Conservation (phyloP, 2,797 vertebrate genomes). For the Antrozous pallidus region DNA sequence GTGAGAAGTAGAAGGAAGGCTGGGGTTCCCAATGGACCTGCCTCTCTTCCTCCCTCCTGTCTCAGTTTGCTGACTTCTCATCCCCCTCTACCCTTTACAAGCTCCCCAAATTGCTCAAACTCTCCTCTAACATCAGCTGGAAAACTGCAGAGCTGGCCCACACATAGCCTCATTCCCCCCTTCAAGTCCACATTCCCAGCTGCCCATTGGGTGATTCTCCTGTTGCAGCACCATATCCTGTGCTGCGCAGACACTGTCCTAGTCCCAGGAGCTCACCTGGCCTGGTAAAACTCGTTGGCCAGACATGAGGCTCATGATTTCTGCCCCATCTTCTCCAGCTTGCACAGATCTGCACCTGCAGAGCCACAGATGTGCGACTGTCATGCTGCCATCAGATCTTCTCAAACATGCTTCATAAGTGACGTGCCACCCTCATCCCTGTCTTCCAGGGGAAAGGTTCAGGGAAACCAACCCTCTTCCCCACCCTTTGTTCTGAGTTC, state of each 20-base stretch:
- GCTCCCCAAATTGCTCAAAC: neutral
- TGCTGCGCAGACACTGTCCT: neutral
- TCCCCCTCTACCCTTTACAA: neutral
- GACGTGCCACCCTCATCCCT: conserved; percentile 29
- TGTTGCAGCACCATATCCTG: too few species aligned
- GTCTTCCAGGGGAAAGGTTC: conserved; percentile 4
- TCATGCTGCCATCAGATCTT: conserved; percentile 55
- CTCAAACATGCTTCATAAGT: conserved; percentile 57
- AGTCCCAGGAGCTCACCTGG: neutral
- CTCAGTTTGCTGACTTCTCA: neutral
- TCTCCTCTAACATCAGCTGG: neutral
- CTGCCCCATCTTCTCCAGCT: conserved; percentile 46
- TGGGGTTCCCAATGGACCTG: neutral
- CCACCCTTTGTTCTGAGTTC: neutral
- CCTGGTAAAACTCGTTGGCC: neutral
- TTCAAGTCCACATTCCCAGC: neutral
- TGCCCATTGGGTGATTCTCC: neutral
- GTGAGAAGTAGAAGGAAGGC: neutral
- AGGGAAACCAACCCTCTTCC: neutral
- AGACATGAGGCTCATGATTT: conserved; percentile 58
- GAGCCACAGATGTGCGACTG: conserved; percentile 54
- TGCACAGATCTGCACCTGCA: conserved; percentile 51
- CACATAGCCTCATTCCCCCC: rapidly evolving
- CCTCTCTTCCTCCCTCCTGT: neutral
- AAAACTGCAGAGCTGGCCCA: neutral